Evolutionary conservation across 2,113 vertebrate species (phyloP), one percentile per base, ranked within the genome.

Genomic region (Tragelaphus imberbis): DNA sequence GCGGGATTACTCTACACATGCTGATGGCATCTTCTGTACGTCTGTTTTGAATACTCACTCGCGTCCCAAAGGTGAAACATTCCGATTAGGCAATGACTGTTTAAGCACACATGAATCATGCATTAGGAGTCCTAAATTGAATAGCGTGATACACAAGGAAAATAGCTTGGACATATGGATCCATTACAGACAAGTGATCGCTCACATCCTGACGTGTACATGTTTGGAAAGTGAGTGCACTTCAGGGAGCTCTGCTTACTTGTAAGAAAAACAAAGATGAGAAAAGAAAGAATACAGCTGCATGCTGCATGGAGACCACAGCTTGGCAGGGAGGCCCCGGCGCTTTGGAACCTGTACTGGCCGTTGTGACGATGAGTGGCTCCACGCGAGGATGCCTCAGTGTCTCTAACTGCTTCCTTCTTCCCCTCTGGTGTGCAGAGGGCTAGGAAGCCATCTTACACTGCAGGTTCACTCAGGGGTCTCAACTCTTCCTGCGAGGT

Each of bases 181-280:
- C 95, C 33, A 84, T 98, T 97, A 96, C 96, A 91, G 95, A 86
- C 63, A 94, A 95, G 79, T 77, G 92, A 97, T 96, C 40, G 80
- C 88, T 97, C 89, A 94, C 1, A 0, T 81, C 36, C 58, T 92
- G 53, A 84, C 79, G 36, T 92, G 94, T 82, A 95, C 91, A 58
- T 80, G 93, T 97, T 86, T 96, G 77, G 47, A 96, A 68, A 96
- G 53, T 95, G 97, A 97, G 86, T 93, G 90, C 30, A 91, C 97
- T 68, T 90, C 47, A 84, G 97, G 96, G 97, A 97, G 49, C 13
- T 88, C 82, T 55, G 47, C 92, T 97, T 86, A 84, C 49, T 85
- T 85, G 17, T 7, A 55, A 86, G 87, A 90, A 89, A 47, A 59
- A 51, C 71, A 71, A 47, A 36, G 56, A 81, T 65, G 55, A 84